These are phyloP conservation scores for Osmoderma eremita DNA, from an alignment of 2,888 invertebrate species.

Conservation along the genomic window DNA sequence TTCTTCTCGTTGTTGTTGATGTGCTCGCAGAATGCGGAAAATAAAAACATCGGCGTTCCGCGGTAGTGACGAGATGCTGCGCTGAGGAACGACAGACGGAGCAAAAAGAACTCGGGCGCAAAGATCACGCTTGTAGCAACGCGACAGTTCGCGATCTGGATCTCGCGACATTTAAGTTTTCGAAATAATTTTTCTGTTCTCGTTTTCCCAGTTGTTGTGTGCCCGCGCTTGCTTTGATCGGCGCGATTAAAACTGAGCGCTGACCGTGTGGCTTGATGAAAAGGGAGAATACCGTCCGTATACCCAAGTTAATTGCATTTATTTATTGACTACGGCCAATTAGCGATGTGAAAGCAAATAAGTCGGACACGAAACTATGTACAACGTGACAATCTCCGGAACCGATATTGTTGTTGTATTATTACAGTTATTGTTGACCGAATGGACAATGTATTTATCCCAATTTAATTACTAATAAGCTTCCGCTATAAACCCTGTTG, in stretches of 20 bases:
- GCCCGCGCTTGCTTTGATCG: constrained; percentile 26
- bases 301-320: constrained; percentile 35
- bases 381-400: constrained; percentile 16
- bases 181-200: constrained; percentile 24
- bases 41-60: constrained; percentile 8
- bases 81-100: constrained; percentile 4
- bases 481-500: constrained; percentile 17
- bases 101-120: constrained; percentile 1
- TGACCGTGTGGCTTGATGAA: constrained; percentile 4
- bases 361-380: constrained; percentile 13
- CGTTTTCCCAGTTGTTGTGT: constrained; percentile 14
- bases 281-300: constrained; percentile 24
- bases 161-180: constrained; percentile 19
- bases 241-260: constrained; percentile 20
- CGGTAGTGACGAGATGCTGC: constrained; percentile 7
- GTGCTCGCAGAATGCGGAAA: constrained; percentile 19
- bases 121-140: neutral
- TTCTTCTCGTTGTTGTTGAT: constrained; percentile 16
- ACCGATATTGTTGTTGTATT: constrained; percentile 1
- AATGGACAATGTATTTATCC: constrained; percentile 17
- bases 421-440: constrained; percentile 2
- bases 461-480: constrained; percentile 12
- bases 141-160: constrained; percentile 28
- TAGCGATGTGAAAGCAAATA: constrained; percentile 36
- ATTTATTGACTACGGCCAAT: constrained; percentile 34